Percentiles rank a stretch among this genome's conserved stretches.
These are phyloP conservation scores for Polypterus bichir DNA, from an alignment of 2,113 vertebrate species.

Conservation along the genomic window DNA sequence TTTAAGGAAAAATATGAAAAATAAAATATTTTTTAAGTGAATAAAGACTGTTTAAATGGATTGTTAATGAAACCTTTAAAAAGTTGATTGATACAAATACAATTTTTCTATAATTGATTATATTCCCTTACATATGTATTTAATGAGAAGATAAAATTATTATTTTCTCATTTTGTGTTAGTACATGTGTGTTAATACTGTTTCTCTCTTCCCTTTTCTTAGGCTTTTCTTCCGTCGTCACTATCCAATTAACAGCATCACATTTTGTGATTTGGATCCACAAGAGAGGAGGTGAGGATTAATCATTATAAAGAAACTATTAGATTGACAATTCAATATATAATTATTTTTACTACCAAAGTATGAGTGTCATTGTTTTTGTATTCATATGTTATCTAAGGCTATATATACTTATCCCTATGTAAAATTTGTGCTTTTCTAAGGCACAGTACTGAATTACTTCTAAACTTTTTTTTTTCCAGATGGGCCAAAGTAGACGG, in stretches of 20 bases:
- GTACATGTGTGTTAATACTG: no score
- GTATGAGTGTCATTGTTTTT: no score
- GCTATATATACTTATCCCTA: background rate
- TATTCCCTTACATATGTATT: background rate
- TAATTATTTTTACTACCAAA: no score
- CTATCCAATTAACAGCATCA: constrained; percentile 83
- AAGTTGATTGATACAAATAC: no score
- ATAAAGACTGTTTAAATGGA: no score
- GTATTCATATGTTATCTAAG: no score
- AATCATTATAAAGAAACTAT: no score
- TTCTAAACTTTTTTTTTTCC: constrained; percentile 11
- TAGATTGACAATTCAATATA: no score
- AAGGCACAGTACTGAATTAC: background rate
- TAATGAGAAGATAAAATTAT: no score
- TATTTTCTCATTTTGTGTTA: no score
- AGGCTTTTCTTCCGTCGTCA: constrained; percentile 94
- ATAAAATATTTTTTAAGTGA: no score
- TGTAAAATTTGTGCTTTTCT: background rate
- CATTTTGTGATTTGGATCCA: constrained; percentile 87
- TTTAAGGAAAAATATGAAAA: background rate
- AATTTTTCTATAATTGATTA: background rate
- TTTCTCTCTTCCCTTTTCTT: constrained; percentile 16
- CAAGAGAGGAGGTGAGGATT: constrained; percentile 87
- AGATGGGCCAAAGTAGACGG: constrained; percentile 74
- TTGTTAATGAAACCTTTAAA: no score